Evolutionary conservation across 2,113 vertebrate genomes (phyloP).

Genomic region (Eleginops maclovinus): DNA sequence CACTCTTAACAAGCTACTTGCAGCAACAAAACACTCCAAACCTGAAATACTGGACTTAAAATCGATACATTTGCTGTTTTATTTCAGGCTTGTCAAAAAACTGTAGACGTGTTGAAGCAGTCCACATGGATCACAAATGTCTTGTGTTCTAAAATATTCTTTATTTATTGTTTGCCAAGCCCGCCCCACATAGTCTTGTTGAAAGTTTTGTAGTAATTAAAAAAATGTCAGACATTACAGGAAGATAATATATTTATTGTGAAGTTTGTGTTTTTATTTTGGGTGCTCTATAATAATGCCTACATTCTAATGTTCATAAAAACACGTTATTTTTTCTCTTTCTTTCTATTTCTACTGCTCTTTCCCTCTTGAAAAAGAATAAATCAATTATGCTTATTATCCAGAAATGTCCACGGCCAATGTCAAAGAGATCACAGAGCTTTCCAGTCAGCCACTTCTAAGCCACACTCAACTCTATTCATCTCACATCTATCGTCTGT

Average conservation of each 20-base stretch:
- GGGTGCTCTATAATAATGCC: not conserved
- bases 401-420: not conserved
- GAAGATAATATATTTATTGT: not conserved
- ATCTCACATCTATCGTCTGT: not conserved
- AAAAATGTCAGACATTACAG: not conserved
- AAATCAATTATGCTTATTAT: not conserved
- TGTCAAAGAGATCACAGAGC: not conserved
- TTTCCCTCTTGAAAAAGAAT: not conserved
- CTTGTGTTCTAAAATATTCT: not conserved
- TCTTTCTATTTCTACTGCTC: not conserved
- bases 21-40: conserved; percentile 10
- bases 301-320: not conserved
- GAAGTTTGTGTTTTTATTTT: not conserved
- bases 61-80: conserved; percentile 5
- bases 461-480: not conserved
- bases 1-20: not conserved
- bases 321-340: not conserved
- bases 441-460: not conserved
- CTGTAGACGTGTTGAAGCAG: not conserved
- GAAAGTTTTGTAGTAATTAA: not conserved
- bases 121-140: not conserved
- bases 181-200: not conserved
- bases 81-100: not conserved
- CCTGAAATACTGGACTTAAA: not conserved
- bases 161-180: not conserved